Evolutionary conservation across 2,797 vertebrate species (phyloP), one percentile per base, ranked within the genome.

Genomic region (Paratrypauchen microcephalus): DNA sequence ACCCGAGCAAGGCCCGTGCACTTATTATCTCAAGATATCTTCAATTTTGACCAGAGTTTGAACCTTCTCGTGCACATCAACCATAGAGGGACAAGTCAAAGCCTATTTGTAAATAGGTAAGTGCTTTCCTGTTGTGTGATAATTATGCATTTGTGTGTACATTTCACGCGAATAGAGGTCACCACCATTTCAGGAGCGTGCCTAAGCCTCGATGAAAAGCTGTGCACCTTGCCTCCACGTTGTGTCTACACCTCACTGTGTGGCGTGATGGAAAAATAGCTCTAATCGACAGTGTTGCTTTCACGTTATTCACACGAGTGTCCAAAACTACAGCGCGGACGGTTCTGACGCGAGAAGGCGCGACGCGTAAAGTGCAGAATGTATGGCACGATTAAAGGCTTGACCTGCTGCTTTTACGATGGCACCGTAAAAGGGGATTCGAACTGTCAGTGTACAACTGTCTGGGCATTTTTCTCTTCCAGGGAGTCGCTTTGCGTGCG

Each of bases 1-100:
- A 80, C 81, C 69, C 82, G 87, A 87, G 88, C 77, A 92, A 94
- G 92, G 91, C 92, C 93, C 89, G 89, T 86, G 87, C 82, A 88
- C 79, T 81, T 83, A 91, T 92, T 89, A 78, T 77, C 84, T 81
- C 75, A 86, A 84, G 86, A 87, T 81, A 91, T 82, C 89, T 84
- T 83, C 74, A 77, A 71, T 83, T 90, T 76, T 80, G 79, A 83
- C 87, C 75, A 81, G 78, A 83, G 89, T 90, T 78, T 84, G 78
- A 86, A 83, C 86, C 41, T 64, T 28, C 78, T 73, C 75, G 79
- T 54, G 85, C 75, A 87, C 75, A 69, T 55, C 73, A 65, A 65
- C 45, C 83, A 87, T 79, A 88, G 85, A 88, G 86, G 89, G 75
- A 89, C 86, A 73, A 83, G 84, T 86, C 68, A 80, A 80, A 81